Evolutionary conservation across 2,888 invertebrate genomes (phyloP), one percentile per base, ranked within the genome.

Genomic region (Tipula confusa): DNA sequence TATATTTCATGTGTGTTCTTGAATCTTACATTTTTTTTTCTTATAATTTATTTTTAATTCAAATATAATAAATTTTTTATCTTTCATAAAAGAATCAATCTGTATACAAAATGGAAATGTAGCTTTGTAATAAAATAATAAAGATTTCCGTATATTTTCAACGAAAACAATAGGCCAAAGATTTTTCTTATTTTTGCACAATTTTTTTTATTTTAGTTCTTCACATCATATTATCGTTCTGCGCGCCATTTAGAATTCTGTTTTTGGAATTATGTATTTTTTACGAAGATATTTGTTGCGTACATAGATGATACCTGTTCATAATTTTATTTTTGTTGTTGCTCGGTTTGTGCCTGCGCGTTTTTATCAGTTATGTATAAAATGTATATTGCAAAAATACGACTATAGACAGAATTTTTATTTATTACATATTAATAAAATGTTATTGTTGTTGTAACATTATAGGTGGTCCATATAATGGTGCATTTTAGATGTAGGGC

Each of bases 31-130:
- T 64, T 24, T 43, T 15, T 43, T 43, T 24, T 64, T 64, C 64
- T 64, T 64, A 64, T 64, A 64, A 64, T 64, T 64, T 64, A 64
- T 64, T 64, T 64, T 64, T 64, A 64, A 64, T 64, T 64, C 64
- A 64, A 64, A 64, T 64, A 64, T 64, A 64, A 64, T 64, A 64
- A 64, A 64, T 64, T 64, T 64, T 64, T 64, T 64, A 64, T 64
- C 64, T 64, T 64, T 64, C 64, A 64, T 64, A 64, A 64, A 64
- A 64, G 64, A 64, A 64, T 64, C 64, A 64, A 64, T 64, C 64
- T 64, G 18, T 64, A 64, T 64, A 64, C 7, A 64, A 64, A 64
- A 64, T 64, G 64, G 24, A 64, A 64, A 64, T 64, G 64, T 64
- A 64, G 64, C 18, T 64, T 64, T 64, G 64, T 64, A 64, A 64